Evolutionary conservation across 2,113 vertebrate genomes (phyloP), one percentile per base, ranked within the genome.

Genomic region (Glaucidium brasilianum): DNA sequence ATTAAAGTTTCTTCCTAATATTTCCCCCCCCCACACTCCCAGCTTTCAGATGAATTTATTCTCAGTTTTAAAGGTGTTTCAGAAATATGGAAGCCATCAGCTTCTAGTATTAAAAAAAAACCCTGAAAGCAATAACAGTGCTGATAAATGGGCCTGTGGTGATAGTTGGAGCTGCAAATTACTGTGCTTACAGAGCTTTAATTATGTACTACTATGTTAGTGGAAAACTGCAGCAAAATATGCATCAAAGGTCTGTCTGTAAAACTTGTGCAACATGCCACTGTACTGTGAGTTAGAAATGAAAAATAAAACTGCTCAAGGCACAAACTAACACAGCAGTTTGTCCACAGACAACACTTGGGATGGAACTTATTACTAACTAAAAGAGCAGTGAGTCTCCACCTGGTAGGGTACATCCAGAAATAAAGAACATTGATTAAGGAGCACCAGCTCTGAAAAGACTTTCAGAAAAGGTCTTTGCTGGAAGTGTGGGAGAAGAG

Each of bases 1-100:
- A 6, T 77, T 71, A 34, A 62, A 41, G 20, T 37, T 79, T 47
- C 4, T 69, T 77, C 2, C 7, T 35, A 25, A 1, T 20, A 17
- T 34, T 62, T 39, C 9, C 1, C 2, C 0, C 1, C 9, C 4
- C n/a, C n/a, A n/a, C 8, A 10, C 3, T 11, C 6, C 14, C 18
- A 60, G 41, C 21, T 86, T 77, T 59, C 55, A 50, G 32, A 19
- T 43, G 22, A 89, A 64, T 75, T 85, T 74, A 55, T 85, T 84
- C 25, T 72, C 22, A 25, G 9, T 55, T 81, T 88, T 85, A 64
- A 74, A 35, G 2, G 2, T 25, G 17, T 43, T 59, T 85, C 41
- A 72, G 49, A 68, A 90, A 56, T 88, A 82, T 39, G 25, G 43
- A 49, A 71, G 26, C 20, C n/a, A 81, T 74, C 25, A 75, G 5